Conservation (phyloP, 1,140 invertebrate species). For the Drosophila mojavensis region DNA sequence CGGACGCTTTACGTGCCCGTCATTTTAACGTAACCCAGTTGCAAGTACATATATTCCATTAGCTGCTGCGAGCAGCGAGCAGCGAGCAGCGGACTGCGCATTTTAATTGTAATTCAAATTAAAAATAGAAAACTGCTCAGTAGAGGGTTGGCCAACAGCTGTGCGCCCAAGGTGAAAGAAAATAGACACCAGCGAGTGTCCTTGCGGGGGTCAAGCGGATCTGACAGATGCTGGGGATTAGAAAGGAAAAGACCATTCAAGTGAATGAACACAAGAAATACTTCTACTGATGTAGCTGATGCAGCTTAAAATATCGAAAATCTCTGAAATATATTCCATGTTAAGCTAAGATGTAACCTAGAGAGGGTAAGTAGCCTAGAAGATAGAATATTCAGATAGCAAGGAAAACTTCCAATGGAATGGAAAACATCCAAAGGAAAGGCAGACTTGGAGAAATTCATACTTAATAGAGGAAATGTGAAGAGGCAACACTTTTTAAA, state of each 20-base stretch:
- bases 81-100: conserved; percentile 40
- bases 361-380: too few species aligned
- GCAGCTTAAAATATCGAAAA: neutral
- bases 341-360: too few species aligned
- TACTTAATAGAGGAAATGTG: too few species aligned
- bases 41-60: conserved; percentile 40
- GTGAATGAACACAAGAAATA: neutral
- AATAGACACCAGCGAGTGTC: conserved; percentile 10
- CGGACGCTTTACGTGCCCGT: conserved; percentile 23
- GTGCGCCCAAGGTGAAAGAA: conserved; percentile 5
- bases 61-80: conserved; percentile 13
- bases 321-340: neutral
- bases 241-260: neutral
- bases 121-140: conserved; percentile 16
- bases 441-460: too few species aligned
- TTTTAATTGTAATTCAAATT: conserved; percentile 46
- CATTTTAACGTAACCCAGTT: conserved; percentile 19
- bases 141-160: neutral
- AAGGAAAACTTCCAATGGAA: too few species aligned
- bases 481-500: too few species aligned
- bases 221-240: neutral
- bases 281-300: neutral
- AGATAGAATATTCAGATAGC: too few species aligned
- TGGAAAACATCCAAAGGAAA: too few species aligned
- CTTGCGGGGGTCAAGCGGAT: neutral